Percentiles rank a stretch among this genome's conserved stretches.
These are phyloP conservation scores for Euura saliciscinereae DNA, from an alignment of 1,140 invertebrate genomes.

Conservation along the genomic window DNA sequence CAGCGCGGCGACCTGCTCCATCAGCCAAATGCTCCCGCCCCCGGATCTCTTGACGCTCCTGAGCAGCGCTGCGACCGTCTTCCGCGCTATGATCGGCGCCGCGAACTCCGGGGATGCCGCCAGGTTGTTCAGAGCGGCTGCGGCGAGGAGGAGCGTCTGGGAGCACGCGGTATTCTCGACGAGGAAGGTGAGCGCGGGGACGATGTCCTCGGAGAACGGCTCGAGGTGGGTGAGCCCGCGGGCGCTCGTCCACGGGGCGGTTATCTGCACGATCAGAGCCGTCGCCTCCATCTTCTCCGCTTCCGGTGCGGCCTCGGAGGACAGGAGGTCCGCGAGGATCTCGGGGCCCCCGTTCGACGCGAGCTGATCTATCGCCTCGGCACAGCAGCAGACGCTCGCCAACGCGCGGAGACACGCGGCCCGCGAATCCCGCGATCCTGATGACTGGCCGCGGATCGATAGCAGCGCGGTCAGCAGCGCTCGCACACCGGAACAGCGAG, in stretches of 20 bases:
- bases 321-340: conserved; percentile 66
- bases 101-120: conserved; percentile 41
- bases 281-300: conserved; percentile 68
- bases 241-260: conserved; percentile 71
- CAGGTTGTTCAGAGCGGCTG: conserved; percentile 74
- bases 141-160: conserved; percentile 69
- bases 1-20: conserved; percentile 85
- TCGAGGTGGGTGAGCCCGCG: conserved; percentile 43
- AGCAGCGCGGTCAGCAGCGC: conserved; percentile 60
- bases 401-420: conserved; percentile 66
- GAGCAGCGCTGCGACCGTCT: conserved; percentile 62
- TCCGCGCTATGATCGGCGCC: conserved; percentile 64
- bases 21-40: conserved; percentile 49
- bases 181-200: conserved; percentile 54
- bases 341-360: conserved; percentile 69
- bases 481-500: conserved; percentile 66
- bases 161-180: conserved; percentile 60
- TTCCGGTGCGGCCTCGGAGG: conserved; percentile 48
- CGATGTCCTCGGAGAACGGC: conserved; percentile 35
- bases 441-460: conserved; percentile 12
- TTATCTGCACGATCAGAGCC: conserved; percentile 75
- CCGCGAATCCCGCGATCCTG: conserved; percentile 48
- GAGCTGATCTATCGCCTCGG: conserved; percentile 67
- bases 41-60: conserved; percentile 58
- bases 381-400: conserved; percentile 69